Evolutionary conservation across 2,888 invertebrate species (phyloP).

Genomic region (Brachynemurus nebulosus): DNA sequence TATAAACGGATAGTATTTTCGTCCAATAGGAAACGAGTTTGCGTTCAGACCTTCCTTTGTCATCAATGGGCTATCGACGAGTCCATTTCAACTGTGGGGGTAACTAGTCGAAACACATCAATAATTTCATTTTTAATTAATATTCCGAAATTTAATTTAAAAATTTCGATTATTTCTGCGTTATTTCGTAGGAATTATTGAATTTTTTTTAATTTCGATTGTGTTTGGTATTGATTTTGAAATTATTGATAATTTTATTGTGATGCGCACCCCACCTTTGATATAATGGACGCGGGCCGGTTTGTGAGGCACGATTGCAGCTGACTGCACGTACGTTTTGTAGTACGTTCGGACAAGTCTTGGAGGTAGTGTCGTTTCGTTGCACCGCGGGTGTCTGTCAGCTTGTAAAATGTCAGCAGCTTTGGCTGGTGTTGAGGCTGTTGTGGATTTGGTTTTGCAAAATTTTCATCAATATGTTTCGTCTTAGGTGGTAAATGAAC

Average conservation of each 20-base stretch:
- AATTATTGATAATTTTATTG: no score
- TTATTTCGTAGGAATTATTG: background rate
- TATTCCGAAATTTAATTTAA: background rate
- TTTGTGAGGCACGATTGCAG: constrained; percentile 29
- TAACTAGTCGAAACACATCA: constrained; percentile 8
- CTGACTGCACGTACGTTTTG: constrained; percentile 35
- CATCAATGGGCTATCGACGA: constrained; percentile 55
- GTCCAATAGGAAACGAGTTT: constrained; percentile 47
- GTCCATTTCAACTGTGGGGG: constrained; percentile 36
- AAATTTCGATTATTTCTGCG: background rate
- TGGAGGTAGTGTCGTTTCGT: constrained; percentile 22
- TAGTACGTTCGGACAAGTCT: constrained; percentile 30
- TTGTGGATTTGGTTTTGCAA: constrained; percentile 2
- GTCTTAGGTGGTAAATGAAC: constrained; percentile 2
- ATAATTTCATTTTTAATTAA: background rate
- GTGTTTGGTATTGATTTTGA: background rate
- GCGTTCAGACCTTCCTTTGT: constrained; percentile 50
- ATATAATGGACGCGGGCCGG: constrained; percentile 32
- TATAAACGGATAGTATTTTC: constrained; percentile 19
- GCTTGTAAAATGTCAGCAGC: constrained; percentile 13
- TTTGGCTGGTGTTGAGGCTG: constrained; percentile 7
- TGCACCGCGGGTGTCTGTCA: constrained; percentile 21
- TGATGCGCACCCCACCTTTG: constrained; percentile 19
- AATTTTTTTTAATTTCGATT: background rate
- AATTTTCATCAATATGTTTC: background rate